These are phyloP conservation scores for Brienomyrus brachyistius DNA, from an alignment of 2,113 vertebrate species.

Conservation along the genomic window DNA sequence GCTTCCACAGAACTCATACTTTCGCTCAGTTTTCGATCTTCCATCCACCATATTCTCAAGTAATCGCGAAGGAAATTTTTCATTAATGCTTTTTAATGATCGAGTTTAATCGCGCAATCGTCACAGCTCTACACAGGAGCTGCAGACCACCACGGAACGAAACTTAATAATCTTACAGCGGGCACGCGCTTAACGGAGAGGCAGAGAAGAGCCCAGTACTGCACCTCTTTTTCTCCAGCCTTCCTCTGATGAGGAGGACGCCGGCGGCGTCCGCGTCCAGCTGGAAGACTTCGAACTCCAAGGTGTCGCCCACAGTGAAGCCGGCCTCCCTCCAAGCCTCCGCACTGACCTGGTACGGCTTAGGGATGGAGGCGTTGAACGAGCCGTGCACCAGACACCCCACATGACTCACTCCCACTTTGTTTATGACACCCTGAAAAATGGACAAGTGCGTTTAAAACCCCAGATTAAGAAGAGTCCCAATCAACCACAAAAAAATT, in stretches of 20 bases:
- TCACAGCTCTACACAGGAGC: not conserved
- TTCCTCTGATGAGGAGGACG: constrained; percentile 85
- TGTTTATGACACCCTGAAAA: constrained; percentile 82
- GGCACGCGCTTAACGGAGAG: not conserved
- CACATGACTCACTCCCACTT: constrained; percentile 78
- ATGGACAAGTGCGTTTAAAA: not conserved
- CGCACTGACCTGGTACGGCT: constrained; percentile 65
- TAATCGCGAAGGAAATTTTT: not conserved
- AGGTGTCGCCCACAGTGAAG: constrained; percentile 66
- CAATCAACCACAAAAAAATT: not conserved
- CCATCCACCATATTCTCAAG: not conserved
- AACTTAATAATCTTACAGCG: not conserved
- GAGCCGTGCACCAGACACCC: constrained; percentile 91
- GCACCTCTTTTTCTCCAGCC: constrained; percentile 66
- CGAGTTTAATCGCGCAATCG: not conserved
- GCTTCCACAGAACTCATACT: not conserved
- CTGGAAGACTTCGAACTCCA: constrained; percentile 79
- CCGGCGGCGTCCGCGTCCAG: constrained; percentile 82
- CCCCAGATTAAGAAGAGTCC: not conserved
- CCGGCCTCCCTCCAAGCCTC: constrained; percentile 73
- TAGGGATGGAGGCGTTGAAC: constrained; percentile 90
- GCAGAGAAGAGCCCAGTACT: not conserved
- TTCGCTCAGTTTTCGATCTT: not conserved
- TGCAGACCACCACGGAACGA: not conserved
- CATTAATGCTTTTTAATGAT: not conserved